These are phyloP conservation scores for Betta splendens DNA, from an alignment of 2,797 vertebrate species.

Conservation along the genomic window DNA sequence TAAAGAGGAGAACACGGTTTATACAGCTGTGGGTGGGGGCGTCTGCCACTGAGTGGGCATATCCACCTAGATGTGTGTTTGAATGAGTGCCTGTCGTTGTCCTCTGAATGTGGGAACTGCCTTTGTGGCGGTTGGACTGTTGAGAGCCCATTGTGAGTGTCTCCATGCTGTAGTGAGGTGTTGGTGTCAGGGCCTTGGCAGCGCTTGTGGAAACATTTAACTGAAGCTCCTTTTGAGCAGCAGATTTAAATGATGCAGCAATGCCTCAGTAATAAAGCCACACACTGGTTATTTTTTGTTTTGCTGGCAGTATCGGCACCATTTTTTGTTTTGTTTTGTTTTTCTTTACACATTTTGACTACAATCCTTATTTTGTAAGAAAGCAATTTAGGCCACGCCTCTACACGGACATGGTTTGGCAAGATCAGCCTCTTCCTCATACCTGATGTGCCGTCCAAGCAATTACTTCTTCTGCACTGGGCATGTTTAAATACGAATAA, in stretches of 20 bases:
- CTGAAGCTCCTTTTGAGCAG: slow-evolving; percentile 48
- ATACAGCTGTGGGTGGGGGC: slow-evolving; percentile 10
- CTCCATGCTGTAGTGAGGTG: slow-evolving; percentile 58
- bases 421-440: slow-evolving; percentile 67
- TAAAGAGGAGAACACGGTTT: slow-evolving; percentile 11
- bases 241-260: slow-evolving; percentile 36
- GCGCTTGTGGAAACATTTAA: slow-evolving; percentile 63
- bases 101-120: slow-evolving; percentile 60
- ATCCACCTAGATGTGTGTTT: slow-evolving; percentile 20
- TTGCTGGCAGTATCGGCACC: not conserved
- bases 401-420: slow-evolving; percentile 29
- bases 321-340: slow-evolving; percentile 9
- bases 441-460: slow-evolving; percentile 54
- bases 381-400: slow-evolving; percentile 38
- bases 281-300: not conserved
- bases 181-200: slow-evolving; percentile 70
- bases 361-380: slow-evolving; percentile 47
- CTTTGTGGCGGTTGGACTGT: slow-evolving; percentile 59
- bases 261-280: slow-evolving; percentile 21
- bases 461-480: slow-evolving; percentile 44
- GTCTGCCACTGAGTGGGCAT: slow-evolving; percentile 9
- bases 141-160: slow-evolving; percentile 60
- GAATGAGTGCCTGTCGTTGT: slow-evolving; percentile 28
- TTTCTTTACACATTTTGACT: slow-evolving; percentile 16
- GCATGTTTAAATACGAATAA: slow-evolving; percentile 71